phyloP scores from a whole-genome alignment of 2,797 vertebrate genomes.

The Melopsittacus undulatus region DNA sequence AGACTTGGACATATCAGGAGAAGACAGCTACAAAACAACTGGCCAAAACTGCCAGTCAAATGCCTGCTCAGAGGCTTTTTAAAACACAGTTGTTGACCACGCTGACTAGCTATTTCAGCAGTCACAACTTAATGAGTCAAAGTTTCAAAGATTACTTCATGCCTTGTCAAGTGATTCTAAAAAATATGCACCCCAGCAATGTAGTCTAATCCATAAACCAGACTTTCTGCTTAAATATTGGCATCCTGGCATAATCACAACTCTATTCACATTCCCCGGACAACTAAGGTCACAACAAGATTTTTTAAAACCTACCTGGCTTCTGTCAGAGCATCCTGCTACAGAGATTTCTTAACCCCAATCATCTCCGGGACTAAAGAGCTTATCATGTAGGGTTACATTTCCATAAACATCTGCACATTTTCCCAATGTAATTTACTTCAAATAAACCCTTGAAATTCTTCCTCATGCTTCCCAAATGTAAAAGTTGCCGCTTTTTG shows the following conservation, averaged over 20 bases:
- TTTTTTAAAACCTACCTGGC: neutral
- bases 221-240: neutral
- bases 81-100: neutral
- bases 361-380: neutral
- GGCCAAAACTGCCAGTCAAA: neutral
- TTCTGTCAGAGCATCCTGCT: slow-evolving; percentile 10
- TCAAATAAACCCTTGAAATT: neutral
- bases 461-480: neutral
- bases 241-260: neutral
- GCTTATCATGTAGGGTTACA: neutral
- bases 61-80: neutral
- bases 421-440: neutral
- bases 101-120: neutral
- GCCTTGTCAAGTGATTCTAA: neutral
- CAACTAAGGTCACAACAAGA: neutral
- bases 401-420: neutral
- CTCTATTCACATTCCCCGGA: neutral
- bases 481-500: neutral
- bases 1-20: neutral
- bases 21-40: neutral
- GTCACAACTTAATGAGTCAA: neutral
- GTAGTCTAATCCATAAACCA: neutral
- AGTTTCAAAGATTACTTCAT: neutral
- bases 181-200: neutral
- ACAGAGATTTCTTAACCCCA: neutral